These are phyloP conservation scores for Mythimna loreyi DNA, from an alignment of 2,888 invertebrate species.

Conservation along the genomic window DNA sequence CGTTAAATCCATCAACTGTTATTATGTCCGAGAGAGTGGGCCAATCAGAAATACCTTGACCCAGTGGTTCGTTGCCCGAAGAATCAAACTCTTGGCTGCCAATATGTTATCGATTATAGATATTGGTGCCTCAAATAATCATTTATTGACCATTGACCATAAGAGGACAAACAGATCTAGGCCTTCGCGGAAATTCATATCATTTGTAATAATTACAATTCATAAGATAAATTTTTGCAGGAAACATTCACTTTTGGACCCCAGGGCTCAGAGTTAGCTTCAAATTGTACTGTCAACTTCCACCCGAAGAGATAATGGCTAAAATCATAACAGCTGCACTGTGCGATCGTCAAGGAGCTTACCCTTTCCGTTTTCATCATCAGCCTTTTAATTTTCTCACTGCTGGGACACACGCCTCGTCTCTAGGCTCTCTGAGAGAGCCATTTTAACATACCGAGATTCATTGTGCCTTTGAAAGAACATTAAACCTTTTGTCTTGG, in stretches of 20 bases:
- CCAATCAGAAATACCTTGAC: constrained; percentile 15
- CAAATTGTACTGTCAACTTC: constrained; percentile 28
- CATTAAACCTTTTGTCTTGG: too few relatives aligned
- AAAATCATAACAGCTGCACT: too few relatives aligned
- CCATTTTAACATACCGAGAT: too few relatives aligned
- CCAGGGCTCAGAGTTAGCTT: background rate
- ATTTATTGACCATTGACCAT: background rate
- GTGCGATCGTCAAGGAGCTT: too few relatives aligned
- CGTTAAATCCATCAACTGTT: constrained; percentile 9
- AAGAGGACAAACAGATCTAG: background rate
- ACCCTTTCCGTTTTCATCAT: too few relatives aligned
- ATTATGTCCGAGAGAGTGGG: background rate
- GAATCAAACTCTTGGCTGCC: background rate
- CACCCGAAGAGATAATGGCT: constrained; percentile 12
- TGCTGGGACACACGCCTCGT: too few relatives aligned
- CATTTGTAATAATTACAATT: background rate
- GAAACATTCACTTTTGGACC: background rate
- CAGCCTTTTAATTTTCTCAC: too few relatives aligned
- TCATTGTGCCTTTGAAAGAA: too few relatives aligned
- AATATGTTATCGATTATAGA: background rate
- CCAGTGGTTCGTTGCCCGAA: background rate
- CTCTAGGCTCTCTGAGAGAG: too few relatives aligned
- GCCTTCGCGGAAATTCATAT: too few relatives aligned
- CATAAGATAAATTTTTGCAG: background rate
- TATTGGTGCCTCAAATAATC: background rate